Base-by-base conservation (phyloP, 53 echinoderm and acorn worm species). In the Temnopleurus reevesii region DNA sequence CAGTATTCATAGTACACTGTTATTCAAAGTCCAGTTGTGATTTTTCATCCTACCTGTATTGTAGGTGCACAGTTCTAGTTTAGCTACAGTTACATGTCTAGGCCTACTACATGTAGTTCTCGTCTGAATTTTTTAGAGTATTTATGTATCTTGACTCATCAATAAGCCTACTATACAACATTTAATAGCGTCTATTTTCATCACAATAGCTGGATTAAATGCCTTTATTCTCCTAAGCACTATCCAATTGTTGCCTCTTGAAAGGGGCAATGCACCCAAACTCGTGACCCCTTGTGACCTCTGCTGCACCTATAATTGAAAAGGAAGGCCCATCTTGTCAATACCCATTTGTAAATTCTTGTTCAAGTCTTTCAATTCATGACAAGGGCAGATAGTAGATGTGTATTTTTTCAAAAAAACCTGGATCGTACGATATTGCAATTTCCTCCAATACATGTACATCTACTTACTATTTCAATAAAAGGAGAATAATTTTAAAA, bases 291-390 rank as follows among this genome's bases (percentile, higher is more conserved):
- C 41, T 12, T 7, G 7, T 71, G 71, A 71, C 36, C 71, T 41
- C 21, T 38, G 36, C 71, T 21, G 38, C 71, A 71, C 71, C 43
- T 23, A 2, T 38, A 38, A 71, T 71, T 38, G 43, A 21, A 71
- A 71, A 23, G 71, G 71, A 71, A 71, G 71, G 41, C 71, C 71
- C 15, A 15, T 10, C 71, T 41, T 71, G 71, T 71, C 71, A 71
- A 71, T 38, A 71, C 8, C 71, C 41, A 71, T 71, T 71, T 41
- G 43, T 19, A 23, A 38, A 19, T 21, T 43, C 36, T 41, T n/a
- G 8, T 1, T 2, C n/a, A 34, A 63, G 63, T 31, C 17, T 18
- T 31, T 2, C 3, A 56, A 63, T 17, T 4, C 13, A n/a, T n/a
- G 56, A 3, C 63, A 63, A 49, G 49, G 9, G 9, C 15, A 49